Evolutionary conservation across 2,888 invertebrate genomes (phyloP).

Genomic region (Drosophila leonis): DNA sequence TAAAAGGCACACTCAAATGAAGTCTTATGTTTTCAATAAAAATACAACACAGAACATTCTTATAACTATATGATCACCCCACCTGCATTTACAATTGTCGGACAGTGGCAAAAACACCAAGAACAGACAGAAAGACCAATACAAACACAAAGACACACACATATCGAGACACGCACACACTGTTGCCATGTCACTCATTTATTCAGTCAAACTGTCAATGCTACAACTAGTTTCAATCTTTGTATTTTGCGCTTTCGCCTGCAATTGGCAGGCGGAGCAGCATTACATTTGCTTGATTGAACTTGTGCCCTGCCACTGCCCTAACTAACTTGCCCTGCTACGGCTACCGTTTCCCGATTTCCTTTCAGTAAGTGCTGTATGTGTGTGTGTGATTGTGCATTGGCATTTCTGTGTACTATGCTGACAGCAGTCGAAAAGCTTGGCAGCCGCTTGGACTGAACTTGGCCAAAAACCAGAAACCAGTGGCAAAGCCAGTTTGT

Average conservation of each 20-base stretch:
- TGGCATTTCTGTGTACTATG: constrained; percentile 31
- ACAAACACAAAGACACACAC: constrained; percentile 16
- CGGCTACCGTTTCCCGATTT: constrained; percentile 7
- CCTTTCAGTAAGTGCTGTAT: constrained; percentile 5
- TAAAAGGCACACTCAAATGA: not conserved
- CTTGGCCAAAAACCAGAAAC: constrained; percentile 37
- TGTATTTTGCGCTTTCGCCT: constrained; percentile 70
- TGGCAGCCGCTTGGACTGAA: constrained; percentile 29
- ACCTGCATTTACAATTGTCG: constrained; percentile 49
- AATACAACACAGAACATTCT: not conserved
- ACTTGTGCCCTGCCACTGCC: constrained; percentile 40
- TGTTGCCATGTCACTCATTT: constrained; percentile 69
- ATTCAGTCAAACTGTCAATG: constrained; percentile 75
- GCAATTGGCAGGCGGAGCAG: constrained; percentile 69
- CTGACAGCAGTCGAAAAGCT: constrained; percentile 24
- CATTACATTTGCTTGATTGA: constrained; percentile 79
- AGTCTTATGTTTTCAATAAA: not conserved
- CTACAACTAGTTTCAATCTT: constrained; percentile 64
- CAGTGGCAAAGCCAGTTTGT: constrained; percentile 35
- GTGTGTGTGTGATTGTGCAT: constrained; percentile 25
- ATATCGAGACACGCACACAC: constrained; percentile 19
- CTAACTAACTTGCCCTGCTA: constrained; percentile 2
- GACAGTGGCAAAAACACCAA: constrained; percentile 30
- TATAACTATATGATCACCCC: constrained; percentile 35
- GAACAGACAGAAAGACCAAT: constrained; percentile 19